A percentile compares a stretch with the other conserved stretches of the same genome.
Evolutionary conservation across 2,888 invertebrate species (phyloP).

Genomic region (Melikaiella ostensackeni): DNA sequence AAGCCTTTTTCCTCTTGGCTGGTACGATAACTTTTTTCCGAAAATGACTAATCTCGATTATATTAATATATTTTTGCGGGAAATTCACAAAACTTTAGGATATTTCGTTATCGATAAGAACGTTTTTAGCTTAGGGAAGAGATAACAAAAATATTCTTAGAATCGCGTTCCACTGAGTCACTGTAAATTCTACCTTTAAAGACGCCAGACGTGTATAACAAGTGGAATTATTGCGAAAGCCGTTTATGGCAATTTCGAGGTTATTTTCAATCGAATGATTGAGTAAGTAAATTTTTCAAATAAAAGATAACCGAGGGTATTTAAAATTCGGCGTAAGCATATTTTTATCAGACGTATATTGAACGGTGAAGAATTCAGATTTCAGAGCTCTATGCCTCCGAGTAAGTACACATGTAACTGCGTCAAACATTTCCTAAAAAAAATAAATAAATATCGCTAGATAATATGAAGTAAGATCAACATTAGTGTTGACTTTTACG

Average conservation of each 20-base stretch:
- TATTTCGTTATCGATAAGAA: neutral
- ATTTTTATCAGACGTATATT: neutral
- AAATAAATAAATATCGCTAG: neutral
- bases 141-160: conserved; percentile 25
- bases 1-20: neutral
- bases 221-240: neutral
- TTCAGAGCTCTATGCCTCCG: neutral
- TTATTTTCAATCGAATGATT: neutral
- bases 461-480: neutral
- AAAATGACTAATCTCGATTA: neutral
- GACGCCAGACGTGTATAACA: neutral
- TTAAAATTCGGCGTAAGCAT: neutral
- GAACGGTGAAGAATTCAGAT: neutral
- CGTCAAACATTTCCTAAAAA: neutral
- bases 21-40: neutral
- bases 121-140: neutral
- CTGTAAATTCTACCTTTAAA: neutral
- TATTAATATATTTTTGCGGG: neutral
- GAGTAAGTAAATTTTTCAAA: neutral
- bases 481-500: neutral
- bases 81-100: neutral
- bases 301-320: conserved; percentile 4
- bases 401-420: neutral
- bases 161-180: neutral
- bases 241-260: conserved; percentile 2